Evolutionary conservation across 2,797 vertebrate species (phyloP), one percentile per base, ranked within the genome.

Genomic region (Pelobates cultripes): DNA sequence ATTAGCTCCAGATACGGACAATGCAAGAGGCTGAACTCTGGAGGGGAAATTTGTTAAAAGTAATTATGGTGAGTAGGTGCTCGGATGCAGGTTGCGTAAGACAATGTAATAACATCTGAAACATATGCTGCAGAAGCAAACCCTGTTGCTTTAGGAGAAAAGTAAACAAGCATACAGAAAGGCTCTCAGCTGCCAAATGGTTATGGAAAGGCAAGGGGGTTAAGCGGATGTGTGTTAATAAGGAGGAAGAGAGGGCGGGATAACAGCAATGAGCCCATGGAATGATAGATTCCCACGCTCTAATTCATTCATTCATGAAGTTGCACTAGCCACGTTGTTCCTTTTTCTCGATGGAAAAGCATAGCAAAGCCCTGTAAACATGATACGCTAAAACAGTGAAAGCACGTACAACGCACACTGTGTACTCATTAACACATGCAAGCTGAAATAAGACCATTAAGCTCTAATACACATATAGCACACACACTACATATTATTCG

Each of bases 211-310:
- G 77, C 66, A 75, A 63, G 43, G 72, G 82, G 82, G 82, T 84
- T 79, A 84, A 79, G 70, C 82, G 82, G 82, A 84, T 79, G 77
- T 84, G 77, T 84, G 77, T 73, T 84, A 84, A 79, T 74, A 79
- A 79, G 72, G 78, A 84, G 82, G 82, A 84, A 84, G 72, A 79
- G 82, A 84, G 82, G 77, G 77, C 72, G 72, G 82, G 77, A 84
- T 82, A 71, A 75, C 13, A 83, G 67, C 64, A 75, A 68, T 43
- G 75, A 75, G 70, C 44, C 81, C 76, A 83, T 78, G 81, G 73
- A 83, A 83, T 79, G 77, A 79, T 78, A 84, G 67, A 80, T 84
- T 84, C 82, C 82, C 82, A 84, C 82, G 73, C 73, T 84, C 82
- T 67, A 72, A 76, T 80, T 79, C 79, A 43, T 84, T 84, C 82